phyloP scores from a whole-genome alignment of 2,797 vertebrate genomes.

The Darevskia nairensis region DNA sequence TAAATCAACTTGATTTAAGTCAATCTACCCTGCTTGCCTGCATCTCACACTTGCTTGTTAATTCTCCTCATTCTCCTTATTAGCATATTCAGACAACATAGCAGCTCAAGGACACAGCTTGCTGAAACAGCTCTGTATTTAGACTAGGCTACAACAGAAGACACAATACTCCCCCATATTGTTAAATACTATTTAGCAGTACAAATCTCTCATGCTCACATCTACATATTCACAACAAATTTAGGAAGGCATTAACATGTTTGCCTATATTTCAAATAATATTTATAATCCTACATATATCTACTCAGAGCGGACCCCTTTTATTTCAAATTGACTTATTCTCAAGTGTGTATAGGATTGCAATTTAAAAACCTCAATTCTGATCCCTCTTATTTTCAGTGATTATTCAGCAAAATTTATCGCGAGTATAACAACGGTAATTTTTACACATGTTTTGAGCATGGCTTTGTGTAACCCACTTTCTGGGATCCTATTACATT shows the following conservation, averaged over 20 bases:
- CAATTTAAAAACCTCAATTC: no score
- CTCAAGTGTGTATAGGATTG: no score
- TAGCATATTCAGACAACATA: conserved; percentile 74
- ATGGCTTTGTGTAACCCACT: conserved; percentile 44
- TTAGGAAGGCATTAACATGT: conserved; percentile 17
- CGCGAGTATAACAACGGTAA: no score
- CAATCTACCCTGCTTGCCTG: neutral
- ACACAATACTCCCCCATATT: conserved; percentile 61
- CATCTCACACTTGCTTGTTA: conserved; percentile 21
- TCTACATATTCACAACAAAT: conserved; percentile 23
- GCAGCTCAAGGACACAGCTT: conserved; percentile 83
- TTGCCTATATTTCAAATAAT: neutral
- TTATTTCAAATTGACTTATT: no score
- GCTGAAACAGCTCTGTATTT: conserved; percentile 75
- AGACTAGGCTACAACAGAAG: conserved; percentile 49
- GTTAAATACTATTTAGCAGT: conserved; percentile 38
- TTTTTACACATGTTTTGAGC: conserved; percentile 11
- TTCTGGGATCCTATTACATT: conserved; percentile 52
- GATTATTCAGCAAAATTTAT: no score
- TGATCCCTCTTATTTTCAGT: no score
- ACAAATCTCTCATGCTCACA: neutral
- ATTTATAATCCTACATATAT: no score
- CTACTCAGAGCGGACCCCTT: no score
- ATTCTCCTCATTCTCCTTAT: conserved; percentile 87
- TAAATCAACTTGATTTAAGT: conserved; percentile 30